Percentiles rank a stretch among this genome's conserved stretches.
phyloP scores from a whole-genome alignment of 1,140 invertebrate genomes.

The Eriocheir sinensis region DNA sequence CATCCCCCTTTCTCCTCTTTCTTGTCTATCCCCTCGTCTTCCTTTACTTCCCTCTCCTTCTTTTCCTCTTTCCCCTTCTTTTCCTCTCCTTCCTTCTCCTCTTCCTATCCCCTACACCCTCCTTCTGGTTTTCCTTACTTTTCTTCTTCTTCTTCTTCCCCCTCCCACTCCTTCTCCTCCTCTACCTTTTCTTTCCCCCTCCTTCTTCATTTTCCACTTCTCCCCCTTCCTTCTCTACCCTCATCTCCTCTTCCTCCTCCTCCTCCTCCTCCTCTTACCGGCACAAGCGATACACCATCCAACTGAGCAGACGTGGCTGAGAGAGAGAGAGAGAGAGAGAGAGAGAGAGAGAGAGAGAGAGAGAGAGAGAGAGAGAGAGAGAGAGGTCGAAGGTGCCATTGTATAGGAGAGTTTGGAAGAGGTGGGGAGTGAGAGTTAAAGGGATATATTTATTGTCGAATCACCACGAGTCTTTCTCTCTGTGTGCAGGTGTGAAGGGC shows the following conservation, averaged over 20 bases:
- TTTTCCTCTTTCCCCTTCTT: neutral
- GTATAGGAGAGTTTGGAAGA: neutral
- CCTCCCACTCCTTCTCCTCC: neutral
- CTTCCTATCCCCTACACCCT: neutral
- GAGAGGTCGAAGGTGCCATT: neutral
- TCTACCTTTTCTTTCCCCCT: neutral
- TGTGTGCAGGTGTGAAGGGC: neutral
- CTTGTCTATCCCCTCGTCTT: too few relatives aligned
- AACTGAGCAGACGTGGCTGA: neutral
- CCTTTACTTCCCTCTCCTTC: neutral
- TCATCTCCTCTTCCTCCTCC: neutral
- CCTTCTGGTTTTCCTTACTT: neutral
- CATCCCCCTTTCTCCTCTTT: conserved; percentile 2
- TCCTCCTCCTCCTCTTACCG: neutral
- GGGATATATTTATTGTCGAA: conserved; percentile 9
- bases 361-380: neutral
- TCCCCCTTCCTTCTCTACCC: neutral
- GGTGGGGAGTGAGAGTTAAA: neutral
- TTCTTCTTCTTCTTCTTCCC: neutral
- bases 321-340: neutral
- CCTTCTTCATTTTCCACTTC: neutral
- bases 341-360: conserved; percentile 5
- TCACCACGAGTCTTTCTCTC: neutral
- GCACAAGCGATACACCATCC: neutral
- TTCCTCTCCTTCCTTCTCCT: neutral